Percentiles rank a stretch among this genome's conserved stretches.
Evolutionary conservation across 2,888 invertebrate genomes (phyloP).

Genomic region (Nomada fucata): DNA sequence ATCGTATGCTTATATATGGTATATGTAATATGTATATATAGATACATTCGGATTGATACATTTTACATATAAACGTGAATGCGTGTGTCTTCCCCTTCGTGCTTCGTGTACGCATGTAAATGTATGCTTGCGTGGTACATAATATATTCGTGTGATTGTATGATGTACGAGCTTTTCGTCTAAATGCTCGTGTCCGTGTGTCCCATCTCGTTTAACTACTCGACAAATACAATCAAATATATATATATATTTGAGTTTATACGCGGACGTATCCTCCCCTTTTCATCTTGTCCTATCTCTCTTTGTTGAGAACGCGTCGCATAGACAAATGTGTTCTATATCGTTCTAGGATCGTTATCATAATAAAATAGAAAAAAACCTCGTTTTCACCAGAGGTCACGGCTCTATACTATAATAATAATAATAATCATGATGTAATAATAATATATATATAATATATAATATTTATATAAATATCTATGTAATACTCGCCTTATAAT

Average conservation of each 20-base stretch:
- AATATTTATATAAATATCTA: slow-evolving; percentile 70
- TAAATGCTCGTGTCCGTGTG: slow-evolving; percentile 42
- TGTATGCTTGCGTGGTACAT: not conserved
- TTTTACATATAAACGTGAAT: slow-evolving; percentile 62
- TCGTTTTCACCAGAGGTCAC: slow-evolving; percentile 64
- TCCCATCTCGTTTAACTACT: slow-evolving; percentile 43
- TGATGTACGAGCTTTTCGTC: slow-evolving; percentile 4
- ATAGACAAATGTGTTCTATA: slow-evolving; percentile 66
- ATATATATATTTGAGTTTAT: slow-evolving; percentile 33
- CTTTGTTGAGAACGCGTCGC: slow-evolving; percentile 48
- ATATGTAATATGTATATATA: slow-evolving; percentile 58
- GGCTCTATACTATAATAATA: slow-evolving; percentile 59
- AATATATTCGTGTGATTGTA: slow-evolving; percentile 43
- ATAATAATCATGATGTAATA: slow-evolving; percentile 57
- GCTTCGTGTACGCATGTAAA: slow-evolving; percentile 21
- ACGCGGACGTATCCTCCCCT: slow-evolving; percentile 47
- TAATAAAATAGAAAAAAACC: slow-evolving; percentile 80
- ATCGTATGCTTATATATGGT: slow-evolving; percentile 54
- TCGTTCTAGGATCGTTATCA: slow-evolving; percentile 71
- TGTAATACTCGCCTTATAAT: slow-evolving; percentile 68
- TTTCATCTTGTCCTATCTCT: slow-evolving; percentile 21
- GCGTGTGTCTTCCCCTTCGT: slow-evolving; percentile 24
- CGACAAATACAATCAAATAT: slow-evolving; percentile 58
- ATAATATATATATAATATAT: slow-evolving; percentile 61
- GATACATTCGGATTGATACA: slow-evolving; percentile 63